Conservation (phyloP, 1,140 invertebrate species). For the Acromyrmex echinatior region DNA sequence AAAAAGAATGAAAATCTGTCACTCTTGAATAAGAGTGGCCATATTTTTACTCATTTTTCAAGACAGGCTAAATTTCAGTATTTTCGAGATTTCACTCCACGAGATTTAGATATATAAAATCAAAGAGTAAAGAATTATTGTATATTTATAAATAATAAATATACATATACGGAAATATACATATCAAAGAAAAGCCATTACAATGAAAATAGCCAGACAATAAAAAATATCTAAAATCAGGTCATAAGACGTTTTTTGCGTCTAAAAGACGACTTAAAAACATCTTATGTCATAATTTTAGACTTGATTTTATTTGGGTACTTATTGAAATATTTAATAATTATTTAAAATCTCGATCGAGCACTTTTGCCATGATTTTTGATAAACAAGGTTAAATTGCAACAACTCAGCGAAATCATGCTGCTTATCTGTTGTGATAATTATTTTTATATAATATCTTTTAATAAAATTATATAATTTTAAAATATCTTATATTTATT, state of each 20-base stretch:
- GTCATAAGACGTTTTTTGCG: too few relatives aligned
- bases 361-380: neutral
- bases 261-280: too few relatives aligned
- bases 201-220: neutral
- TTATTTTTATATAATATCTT: too few relatives aligned
- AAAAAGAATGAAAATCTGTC: too few relatives aligned
- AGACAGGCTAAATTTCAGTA: too few relatives aligned
- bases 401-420: neutral
- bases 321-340: constrained; percentile 10
- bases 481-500: neutral
- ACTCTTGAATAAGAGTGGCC: too few relatives aligned
- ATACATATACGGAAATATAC: too few relatives aligned
- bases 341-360: constrained; percentile 5
- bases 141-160: neutral
- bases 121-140: neutral
- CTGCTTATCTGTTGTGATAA: neutral
- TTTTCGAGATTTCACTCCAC: too few relatives aligned
- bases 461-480: neutral
- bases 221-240: too few relatives aligned
- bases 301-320: too few relatives aligned
- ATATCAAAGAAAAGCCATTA: neutral
- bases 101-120: neutral
- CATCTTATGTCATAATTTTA: too few relatives aligned
- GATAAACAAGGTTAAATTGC: neutral
- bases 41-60: too few relatives aligned